phyloP scores from a whole-genome alignment of 2,113 vertebrate genomes.

The Pseudolaguvia tuberculata region DNA sequence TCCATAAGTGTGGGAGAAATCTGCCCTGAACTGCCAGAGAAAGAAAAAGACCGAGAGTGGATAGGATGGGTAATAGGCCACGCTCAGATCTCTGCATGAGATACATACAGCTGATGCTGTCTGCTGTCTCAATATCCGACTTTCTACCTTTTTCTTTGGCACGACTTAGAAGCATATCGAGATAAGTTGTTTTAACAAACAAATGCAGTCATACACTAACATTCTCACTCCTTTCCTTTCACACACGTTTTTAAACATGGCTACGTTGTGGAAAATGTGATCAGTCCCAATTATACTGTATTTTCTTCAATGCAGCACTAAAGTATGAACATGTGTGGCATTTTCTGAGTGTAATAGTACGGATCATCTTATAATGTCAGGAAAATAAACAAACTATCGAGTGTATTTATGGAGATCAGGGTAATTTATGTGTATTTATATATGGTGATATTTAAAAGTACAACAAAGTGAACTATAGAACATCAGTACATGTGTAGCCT shows the following conservation, averaged over 20 bases:
- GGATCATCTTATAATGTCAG: slow-evolving; percentile 17
- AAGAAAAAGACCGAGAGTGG: slow-evolving; percentile 53
- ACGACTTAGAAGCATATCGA: slow-evolving; percentile 58
- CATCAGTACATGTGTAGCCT: neutral
- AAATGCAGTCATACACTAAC: slow-evolving; percentile 32
- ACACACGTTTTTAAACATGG: slow-evolving; percentile 23
- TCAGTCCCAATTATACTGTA: slow-evolving; percentile 10
- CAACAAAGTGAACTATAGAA: neutral
- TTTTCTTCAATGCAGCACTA: slow-evolving; percentile 17
- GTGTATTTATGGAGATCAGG: neutral
- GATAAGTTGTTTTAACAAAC: slow-evolving; percentile 55
- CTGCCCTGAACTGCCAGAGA: slow-evolving; percentile 66
- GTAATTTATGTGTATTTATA: neutral
- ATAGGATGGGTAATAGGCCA: slow-evolving; percentile 67
- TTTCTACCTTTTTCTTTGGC: slow-evolving; percentile 53
- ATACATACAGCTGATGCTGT: slow-evolving; percentile 72
- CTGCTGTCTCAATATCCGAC: slow-evolving; percentile 55
- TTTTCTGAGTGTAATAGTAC: neutral
- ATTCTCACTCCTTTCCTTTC: slow-evolving; percentile 5
- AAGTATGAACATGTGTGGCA: neutral
- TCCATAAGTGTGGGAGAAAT: slow-evolving; percentile 78
- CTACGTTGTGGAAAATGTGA: slow-evolving; percentile 24
- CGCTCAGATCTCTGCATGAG: slow-evolving; percentile 66
- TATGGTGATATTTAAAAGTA: neutral
- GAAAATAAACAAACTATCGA: slow-evolving; percentile 2